A percentile compares a stretch with the other conserved stretches of the same genome.
Conservation (phyloP, 2,888 invertebrate species). For the Sphaeridia pumilis region DNA sequence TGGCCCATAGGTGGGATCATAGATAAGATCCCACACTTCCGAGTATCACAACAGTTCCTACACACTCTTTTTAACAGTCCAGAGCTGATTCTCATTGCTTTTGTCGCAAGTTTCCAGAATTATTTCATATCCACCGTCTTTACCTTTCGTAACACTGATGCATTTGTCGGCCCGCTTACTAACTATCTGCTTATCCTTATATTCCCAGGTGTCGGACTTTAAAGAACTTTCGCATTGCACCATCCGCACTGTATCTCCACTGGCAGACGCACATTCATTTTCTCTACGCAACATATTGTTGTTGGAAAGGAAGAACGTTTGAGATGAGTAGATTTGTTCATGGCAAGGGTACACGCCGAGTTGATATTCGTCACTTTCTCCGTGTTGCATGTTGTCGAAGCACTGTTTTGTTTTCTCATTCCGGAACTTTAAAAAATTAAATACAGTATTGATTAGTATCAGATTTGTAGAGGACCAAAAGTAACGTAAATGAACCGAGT, state of each 20-base stretch:
- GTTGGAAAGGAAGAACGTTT: conserved; percentile 60
- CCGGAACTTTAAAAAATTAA: conserved; percentile 41
- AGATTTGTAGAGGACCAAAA: not conserved
- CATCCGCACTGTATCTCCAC: conserved; percentile 26
- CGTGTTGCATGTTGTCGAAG: conserved; percentile 65
- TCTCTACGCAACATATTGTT: conserved; percentile 63
- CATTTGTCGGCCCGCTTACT: conserved; percentile 22
- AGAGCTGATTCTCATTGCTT: conserved; percentile 17
- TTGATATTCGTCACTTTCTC: conserved; percentile 52
- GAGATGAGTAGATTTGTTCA: conserved; percentile 48
- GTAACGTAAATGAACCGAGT: not conserved
- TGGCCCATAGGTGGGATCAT: not conserved
- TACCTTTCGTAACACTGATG: conserved; percentile 24
- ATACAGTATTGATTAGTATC: not conserved
- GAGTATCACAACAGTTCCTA: no score
- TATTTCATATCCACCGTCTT: not conserved
- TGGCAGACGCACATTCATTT: conserved; percentile 53
- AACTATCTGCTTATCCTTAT: conserved; percentile 23
- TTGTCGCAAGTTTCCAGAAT: conserved; percentile 16
- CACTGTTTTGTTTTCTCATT: conserved; percentile 53
- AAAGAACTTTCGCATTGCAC: conserved; percentile 28
- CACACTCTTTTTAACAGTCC: no score
- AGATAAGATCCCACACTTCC: conserved; percentile 24
- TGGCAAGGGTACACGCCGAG: conserved; percentile 69
- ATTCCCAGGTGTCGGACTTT: conserved; percentile 26